A percentile compares a stretch with the other conserved stretches of the same genome.
phyloP scores from a whole-genome alignment of 2,113 vertebrate genomes.

The Pedetes capensis region DNA sequence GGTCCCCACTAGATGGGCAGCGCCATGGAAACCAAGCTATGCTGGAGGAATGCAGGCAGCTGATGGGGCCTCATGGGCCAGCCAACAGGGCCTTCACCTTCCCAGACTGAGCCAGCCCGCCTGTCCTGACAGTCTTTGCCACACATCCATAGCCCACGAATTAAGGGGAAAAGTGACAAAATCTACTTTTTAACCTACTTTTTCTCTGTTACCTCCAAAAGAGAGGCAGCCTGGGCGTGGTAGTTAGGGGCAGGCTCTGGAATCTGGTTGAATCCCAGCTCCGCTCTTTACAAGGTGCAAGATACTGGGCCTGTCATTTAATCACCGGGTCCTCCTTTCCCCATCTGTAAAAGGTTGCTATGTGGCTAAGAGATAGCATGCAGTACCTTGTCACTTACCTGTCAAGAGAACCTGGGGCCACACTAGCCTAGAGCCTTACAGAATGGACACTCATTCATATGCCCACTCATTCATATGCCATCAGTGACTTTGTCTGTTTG shows the following conservation, averaged over 20 bases:
- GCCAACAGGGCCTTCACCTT: neutral
- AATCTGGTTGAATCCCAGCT: neutral
- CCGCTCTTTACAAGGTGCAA: neutral
- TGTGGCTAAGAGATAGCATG: neutral
- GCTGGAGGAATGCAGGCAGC: slow-evolving; percentile 48
- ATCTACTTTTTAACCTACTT: neutral
- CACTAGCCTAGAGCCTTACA: neutral
- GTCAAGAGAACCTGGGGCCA: neutral
- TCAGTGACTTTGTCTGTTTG: neutral
- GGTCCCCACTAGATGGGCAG: slow-evolving; percentile 65
- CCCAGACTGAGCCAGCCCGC: neutral
- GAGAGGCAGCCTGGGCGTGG: rapidly evolving
- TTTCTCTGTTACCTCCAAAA: neutral
- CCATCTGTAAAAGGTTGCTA: neutral
- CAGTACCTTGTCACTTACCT: neutral
- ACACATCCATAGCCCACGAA: neutral
- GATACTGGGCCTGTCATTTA: neutral
- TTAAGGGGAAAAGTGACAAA: neutral
- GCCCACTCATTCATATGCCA: neutral
- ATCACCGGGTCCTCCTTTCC: neutral
- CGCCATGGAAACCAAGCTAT: slow-evolving; percentile 69
- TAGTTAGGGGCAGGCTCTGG: neutral
- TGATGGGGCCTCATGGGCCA: neutral
- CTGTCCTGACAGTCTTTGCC: neutral
- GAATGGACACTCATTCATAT: neutral